phyloP scores from a whole-genome alignment of 2,113 vertebrate species.

The Taurulus bubalis region DNA sequence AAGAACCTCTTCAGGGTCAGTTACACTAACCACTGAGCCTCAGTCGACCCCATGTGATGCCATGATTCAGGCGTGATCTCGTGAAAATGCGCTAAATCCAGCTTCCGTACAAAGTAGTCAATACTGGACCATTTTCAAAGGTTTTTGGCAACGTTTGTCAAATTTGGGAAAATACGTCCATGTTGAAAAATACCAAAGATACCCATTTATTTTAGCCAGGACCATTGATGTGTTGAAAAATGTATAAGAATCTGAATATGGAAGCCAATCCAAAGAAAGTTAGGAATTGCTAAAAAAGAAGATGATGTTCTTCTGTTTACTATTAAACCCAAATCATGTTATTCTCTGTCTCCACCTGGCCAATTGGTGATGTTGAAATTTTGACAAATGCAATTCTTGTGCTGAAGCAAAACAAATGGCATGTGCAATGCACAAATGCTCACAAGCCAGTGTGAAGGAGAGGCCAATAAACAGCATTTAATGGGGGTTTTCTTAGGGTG shows the following conservation, averaged over 20 bases:
- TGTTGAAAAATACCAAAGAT: neutral
- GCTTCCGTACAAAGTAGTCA: neutral
- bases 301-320: too few species aligned
- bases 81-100: neutral
- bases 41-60: too few species aligned
- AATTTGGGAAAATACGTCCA: too few species aligned
- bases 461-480: constrained; percentile 1
- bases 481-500: constrained; percentile 2
- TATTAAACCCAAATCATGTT: neutral
- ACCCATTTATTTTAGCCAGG: neutral
- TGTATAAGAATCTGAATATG: neutral
- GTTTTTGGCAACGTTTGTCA: neutral
- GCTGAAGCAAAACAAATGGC: neutral
- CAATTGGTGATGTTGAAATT: neutral
- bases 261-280: neutral
- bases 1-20: too few species aligned
- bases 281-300: neutral
- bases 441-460: neutral
- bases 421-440: neutral
- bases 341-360: neutral
- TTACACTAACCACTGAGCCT: too few species aligned
- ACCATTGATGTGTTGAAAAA: neutral
- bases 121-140: neutral
- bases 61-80: too few species aligned
- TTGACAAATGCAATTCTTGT: neutral